Conservation (phyloP, 1,140 invertebrate species). For the Drosophila obscura region DNA sequence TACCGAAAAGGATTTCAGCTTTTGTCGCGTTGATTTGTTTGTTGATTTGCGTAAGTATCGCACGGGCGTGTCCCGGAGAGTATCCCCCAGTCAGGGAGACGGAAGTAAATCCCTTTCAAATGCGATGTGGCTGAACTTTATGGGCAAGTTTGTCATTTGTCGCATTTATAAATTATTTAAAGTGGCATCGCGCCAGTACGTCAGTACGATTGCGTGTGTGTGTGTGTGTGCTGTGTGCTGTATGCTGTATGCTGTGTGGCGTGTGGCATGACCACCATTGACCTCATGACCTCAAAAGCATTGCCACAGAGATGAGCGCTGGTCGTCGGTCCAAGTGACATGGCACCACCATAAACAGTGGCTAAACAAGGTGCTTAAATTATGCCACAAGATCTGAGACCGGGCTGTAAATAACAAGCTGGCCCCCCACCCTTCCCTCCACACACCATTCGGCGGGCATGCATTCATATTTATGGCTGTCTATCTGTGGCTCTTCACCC, state of each 20-base stretch:
- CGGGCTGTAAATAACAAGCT: conserved; percentile 77
- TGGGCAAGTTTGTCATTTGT: conserved; percentile 70
- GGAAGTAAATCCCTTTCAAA: conserved; percentile 45
- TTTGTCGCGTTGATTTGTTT: conserved; percentile 74
- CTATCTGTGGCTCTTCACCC: conserved; percentile 39
- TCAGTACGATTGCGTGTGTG: neutral
- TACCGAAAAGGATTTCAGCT: conserved; percentile 52
- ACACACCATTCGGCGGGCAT: conserved; percentile 15
- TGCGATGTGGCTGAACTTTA: conserved; percentile 39
- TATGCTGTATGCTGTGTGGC: conserved; percentile 6
- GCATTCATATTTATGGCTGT: conserved; percentile 76
- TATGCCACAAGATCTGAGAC: conserved; percentile 80
- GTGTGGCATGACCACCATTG: conserved; percentile 63
- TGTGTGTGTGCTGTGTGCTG: conserved; percentile 38
- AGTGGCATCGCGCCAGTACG: conserved; percentile 54
- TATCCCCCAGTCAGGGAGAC: conserved; percentile 1
- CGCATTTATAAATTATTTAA: conserved; percentile 82
- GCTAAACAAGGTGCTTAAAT: conserved; percentile 82
- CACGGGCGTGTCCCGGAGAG: conserved; percentile 19
- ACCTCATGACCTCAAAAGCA: conserved; percentile 74
- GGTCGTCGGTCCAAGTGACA: conserved; percentile 61
- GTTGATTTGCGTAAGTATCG: conserved; percentile 64
- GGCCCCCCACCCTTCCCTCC: conserved; percentile 11
- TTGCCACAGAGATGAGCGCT: conserved; percentile 29
- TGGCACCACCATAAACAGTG: conserved; percentile 79